These are phyloP conservation scores for Salpingus planirostris DNA, from an alignment of 2,888 invertebrate species.

Conservation along the genomic window DNA sequence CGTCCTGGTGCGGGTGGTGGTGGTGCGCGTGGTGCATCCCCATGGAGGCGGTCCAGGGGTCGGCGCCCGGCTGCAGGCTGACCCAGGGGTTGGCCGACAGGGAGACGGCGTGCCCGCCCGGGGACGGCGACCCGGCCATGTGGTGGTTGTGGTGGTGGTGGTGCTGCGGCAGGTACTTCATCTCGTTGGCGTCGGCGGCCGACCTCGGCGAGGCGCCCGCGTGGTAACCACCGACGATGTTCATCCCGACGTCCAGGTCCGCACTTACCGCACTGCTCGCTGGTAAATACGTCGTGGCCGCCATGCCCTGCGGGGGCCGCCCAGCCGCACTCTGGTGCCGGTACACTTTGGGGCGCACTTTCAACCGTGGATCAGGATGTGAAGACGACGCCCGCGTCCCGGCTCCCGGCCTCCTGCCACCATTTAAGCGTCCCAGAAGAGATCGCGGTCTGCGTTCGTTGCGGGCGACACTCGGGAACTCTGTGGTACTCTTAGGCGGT, in stretches of 20 bases:
- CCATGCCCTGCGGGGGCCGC: conserved; percentile 68
- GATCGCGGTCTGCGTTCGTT: conserved; percentile 42
- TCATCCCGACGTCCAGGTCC: conserved; percentile 66
- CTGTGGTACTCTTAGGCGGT: too few species aligned
- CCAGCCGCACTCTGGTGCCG: conserved; percentile 41
- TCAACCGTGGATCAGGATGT: conserved; percentile 12
- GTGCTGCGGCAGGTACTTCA: conserved; percentile 89
- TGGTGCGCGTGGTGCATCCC: conserved; percentile 63
- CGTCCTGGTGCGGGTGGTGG: conserved; percentile 70
- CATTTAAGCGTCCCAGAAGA: conserved; percentile 11
- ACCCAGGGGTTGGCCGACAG: conserved; percentile 68
- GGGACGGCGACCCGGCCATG: conserved; percentile 60
- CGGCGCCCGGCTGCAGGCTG: conserved; percentile 62
- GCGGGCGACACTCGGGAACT: too few species aligned
- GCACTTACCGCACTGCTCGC: conserved; percentile 61
- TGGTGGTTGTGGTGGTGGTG: conserved; percentile 72
- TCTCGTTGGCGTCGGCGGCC: conserved; percentile 80
- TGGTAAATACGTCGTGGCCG: conserved; percentile 90
- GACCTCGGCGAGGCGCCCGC: conserved; percentile 75
- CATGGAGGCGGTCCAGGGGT: conserved; percentile 71
- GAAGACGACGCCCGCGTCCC: conserved; percentile 6
- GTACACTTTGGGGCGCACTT: conserved; percentile 37
- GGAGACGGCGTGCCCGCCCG: conserved; percentile 49
- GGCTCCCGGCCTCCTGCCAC: conserved; percentile 7
- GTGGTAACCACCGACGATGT: conserved; percentile 70